These are phyloP conservation scores for Nymphalis io DNA, from an alignment of 1,140 invertebrate species.

Conservation along the genomic window DNA sequence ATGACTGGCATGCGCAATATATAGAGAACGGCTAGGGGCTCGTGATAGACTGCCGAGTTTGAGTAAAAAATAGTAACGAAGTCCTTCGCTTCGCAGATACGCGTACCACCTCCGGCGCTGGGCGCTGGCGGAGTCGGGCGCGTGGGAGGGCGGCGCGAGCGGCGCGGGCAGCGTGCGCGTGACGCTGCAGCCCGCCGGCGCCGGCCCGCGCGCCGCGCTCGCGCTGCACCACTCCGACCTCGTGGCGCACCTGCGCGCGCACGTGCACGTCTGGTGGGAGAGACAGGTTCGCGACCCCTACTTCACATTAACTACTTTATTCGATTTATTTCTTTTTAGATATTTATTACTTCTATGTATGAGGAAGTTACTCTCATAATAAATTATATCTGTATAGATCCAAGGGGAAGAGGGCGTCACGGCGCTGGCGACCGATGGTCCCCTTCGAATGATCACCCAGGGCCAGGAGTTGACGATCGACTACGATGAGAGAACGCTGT, in stretches of 20 bases:
- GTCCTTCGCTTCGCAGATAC: constrained; percentile 80
- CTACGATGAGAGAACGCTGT: constrained; percentile 93
- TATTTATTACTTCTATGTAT: no score
- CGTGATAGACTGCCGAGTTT: no score
- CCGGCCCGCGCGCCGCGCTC: constrained; percentile 88
- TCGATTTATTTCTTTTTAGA: no score
- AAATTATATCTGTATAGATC: constrained; percentile 55
- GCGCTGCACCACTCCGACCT: constrained; percentile 90
- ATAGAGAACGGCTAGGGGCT: no score
- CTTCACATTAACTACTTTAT: no score
- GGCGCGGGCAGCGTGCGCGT: constrained; percentile 84
- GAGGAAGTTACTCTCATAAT: no score
- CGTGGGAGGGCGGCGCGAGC: constrained; percentile 56
- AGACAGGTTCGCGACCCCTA: constrained; percentile 58
- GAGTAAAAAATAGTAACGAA: neutral
- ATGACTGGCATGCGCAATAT: no score
- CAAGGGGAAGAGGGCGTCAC: constrained; percentile 82
- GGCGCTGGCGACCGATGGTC: constrained; percentile 88
- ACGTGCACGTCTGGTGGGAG: constrained; percentile 96
- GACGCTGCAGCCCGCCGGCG: constrained; percentile 91
- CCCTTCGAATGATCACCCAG: constrained; percentile 94
- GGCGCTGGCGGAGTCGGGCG: constrained; percentile 83
- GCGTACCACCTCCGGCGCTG: constrained; percentile 92
- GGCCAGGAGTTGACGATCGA: constrained; percentile 96
- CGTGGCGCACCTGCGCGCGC: constrained; percentile 94